Evolutionary conservation across 2,888 invertebrate genomes (phyloP).

Genomic region (Hedya salicella): DNA sequence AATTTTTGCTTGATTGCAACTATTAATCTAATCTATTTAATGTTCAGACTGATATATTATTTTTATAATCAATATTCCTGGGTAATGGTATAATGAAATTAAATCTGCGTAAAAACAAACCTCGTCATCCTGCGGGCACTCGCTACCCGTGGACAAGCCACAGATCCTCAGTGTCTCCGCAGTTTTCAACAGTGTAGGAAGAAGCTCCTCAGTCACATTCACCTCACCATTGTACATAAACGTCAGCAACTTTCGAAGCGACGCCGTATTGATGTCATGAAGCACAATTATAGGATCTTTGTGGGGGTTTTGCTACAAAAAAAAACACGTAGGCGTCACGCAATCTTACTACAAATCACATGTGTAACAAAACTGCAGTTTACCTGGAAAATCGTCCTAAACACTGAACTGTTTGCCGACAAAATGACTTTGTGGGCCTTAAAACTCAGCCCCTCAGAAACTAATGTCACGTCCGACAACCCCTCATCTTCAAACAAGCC

Average conservation of each 20-base stretch:
- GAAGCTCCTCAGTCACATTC: constrained; percentile 88
- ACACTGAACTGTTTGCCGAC: constrained; percentile 88
- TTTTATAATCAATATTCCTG: too few relatives aligned
- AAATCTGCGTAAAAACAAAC: constrained; percentile 50
- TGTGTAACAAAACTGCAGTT: constrained; percentile 43
- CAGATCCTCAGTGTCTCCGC: constrained; percentile 88
- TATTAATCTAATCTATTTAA: too few relatives aligned
- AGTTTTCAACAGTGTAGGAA: constrained; percentile 87
- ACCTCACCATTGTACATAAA: constrained; percentile 92
- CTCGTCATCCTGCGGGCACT: constrained; percentile 73
- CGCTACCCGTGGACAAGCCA: constrained; percentile 87
- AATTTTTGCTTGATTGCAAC: too few relatives aligned
- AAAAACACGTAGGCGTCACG: constrained; percentile 72
- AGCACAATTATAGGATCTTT: constrained; percentile 90
- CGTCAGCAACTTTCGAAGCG: constrained; percentile 87
- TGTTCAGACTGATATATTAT: too few relatives aligned
- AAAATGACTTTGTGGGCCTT: constrained; percentile 89
- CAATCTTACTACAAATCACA: constrained; percentile 42
- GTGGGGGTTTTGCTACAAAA: constrained; percentile 89
- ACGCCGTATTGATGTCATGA: constrained; percentile 88
- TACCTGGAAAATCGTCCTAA: constrained; percentile 87
- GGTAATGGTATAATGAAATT: not conserved
- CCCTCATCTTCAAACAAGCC: constrained; percentile 87
- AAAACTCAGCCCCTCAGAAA: constrained; percentile 87
- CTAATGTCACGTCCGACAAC: constrained; percentile 87